Evolutionary conservation across 2,888 invertebrate species (phyloP), one percentile per base, ranked within the genome.

Genomic region (Euzetes globulus): DNA sequence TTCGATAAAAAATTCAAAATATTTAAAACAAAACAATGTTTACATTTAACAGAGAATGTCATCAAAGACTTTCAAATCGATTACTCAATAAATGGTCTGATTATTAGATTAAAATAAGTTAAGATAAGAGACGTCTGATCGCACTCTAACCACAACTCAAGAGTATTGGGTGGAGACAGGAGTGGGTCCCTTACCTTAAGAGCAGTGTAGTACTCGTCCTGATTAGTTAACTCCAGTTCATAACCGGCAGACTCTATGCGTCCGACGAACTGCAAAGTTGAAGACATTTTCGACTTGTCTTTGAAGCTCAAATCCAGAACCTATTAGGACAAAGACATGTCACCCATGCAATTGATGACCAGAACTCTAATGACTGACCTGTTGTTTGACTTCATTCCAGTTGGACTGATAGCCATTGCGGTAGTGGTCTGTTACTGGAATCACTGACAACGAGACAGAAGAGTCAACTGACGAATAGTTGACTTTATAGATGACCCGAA

Each of bases 301-400:
- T 60, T 60, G n/a, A 60, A 60, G 60, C 22, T 60, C 27, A 60
- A 13, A 27, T 60, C 33, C 33, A 60, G 15, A 13, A 60, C 60
- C 60, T 60, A n/a, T 27, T 25, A 1, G 3, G 9, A 19, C 9
- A 27, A 6, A 27, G 22, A 19, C 25, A 29, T 58, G 58, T 7
- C 19, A 60, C 7, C 13, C 25, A 29, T 9, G 15, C 15, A 27
- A 27, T 27, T 7, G 13, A 60, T 29, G 15, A 15, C n/a, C 13
- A 13, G 17, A 58, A 60, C 29, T 55, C 22, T 9, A 19, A 55
- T 55, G 6, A 29, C 33, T 60, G 60, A 60, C 60, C 60, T 60
- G 60, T 29, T 60, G 27, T 60, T 60, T 60, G 27, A 60, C 60
- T 60, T 60, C 60, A 60, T 9, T 15, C 60, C 60, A 60, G 11